Conservation (phyloP, 2,113 vertebrate species). For the Probosciger aterrimus region DNA sequence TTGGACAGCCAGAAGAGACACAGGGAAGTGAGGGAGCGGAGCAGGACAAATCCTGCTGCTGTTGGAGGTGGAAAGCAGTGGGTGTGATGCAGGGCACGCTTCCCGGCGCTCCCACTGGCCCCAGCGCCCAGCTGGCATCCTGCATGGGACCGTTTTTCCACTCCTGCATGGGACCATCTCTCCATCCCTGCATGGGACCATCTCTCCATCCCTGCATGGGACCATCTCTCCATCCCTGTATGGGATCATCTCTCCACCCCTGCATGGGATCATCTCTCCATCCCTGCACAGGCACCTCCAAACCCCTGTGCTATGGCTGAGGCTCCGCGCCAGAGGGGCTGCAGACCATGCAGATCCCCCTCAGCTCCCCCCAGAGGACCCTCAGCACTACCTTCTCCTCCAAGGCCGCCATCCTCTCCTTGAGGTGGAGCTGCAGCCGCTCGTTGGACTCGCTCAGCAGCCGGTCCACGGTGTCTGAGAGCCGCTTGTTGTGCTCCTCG, state of each 20-base stretch:
- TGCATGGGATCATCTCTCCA: background rate
- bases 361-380: background rate
- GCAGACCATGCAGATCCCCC: background rate
- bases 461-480: conserved; percentile 94
- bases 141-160: background rate
- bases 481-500: conserved; percentile 93
- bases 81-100: background rate
- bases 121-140: accelerated
- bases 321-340: accelerated
- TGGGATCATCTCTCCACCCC: background rate
- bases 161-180: background rate
- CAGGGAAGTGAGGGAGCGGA: accelerated
- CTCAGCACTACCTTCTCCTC: conserved; percentile 85
- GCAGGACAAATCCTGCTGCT: background rate
- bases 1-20: background rate
- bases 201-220: background rate
- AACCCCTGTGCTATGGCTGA: background rate
- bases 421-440: conserved; percentile 92
- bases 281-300: background rate
- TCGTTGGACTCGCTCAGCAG: conserved; percentile 95
- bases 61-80: background rate
- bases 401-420: conserved; percentile 93
- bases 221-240: background rate
- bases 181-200: background rate
- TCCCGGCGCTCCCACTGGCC: background rate